A percentile compares a stretch with the other conserved stretches of the same genome.
phyloP scores from a whole-genome alignment of 2,113 vertebrate species.

The Picathartes gymnocephalus region DNA sequence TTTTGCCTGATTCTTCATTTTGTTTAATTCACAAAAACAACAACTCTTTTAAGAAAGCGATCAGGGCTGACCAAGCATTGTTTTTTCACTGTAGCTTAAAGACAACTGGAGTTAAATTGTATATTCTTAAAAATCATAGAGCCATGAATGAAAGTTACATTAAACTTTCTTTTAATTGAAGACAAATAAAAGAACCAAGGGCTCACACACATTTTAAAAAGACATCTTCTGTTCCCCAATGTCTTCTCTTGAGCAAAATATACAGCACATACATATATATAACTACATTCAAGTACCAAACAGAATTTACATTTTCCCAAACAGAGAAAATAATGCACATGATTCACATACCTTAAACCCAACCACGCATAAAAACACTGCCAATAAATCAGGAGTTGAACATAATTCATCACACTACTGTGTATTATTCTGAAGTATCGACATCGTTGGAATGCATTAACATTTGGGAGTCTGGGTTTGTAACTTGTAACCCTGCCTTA shows the following conservation, averaged over 20 bases:
- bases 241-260: constrained; percentile 78
- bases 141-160: neutral
- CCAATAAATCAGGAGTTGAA: constrained; percentile 5
- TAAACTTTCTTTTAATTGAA: constrained; percentile 65
- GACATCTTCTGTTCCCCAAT: neutral
- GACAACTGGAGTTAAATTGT: neutral
- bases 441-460: neutral
- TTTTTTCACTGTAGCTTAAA: neutral
- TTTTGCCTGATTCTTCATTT: neutral
- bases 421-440: neutral
- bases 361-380: constrained; percentile 37
- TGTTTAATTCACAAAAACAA: neutral
- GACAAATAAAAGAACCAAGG: constrained; percentile 66
- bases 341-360: constrained; percentile 67
- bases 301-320: constrained; percentile 75
- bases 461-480: neutral
- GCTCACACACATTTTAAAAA: constrained; percentile 44
- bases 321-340: constrained; percentile 61
- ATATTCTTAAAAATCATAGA: neutral
- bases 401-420: neutral
- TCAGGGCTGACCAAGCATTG: neutral
- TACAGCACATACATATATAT: constrained; percentile 73
- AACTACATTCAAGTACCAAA: constrained; percentile 85
- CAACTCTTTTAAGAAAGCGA: neutral
- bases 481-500: neutral